Evolutionary conservation across 2,797 vertebrate species (phyloP).

Genomic region (Leuciscus waleckii): DNA sequence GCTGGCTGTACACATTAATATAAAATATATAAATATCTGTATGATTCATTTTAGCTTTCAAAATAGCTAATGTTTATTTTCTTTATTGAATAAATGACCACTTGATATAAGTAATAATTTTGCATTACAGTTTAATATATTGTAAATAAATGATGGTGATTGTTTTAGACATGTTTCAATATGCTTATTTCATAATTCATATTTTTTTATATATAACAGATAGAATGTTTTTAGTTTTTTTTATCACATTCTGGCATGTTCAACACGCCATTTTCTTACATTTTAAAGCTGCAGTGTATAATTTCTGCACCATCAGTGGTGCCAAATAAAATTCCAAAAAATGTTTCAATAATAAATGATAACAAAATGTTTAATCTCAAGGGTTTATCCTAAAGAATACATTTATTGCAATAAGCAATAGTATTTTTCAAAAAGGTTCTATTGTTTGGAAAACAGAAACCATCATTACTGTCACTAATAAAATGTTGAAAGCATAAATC

Average conservation of each 20-base stretch:
- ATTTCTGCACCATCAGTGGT: neutral
- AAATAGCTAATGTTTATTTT: slow-evolving; percentile 79
- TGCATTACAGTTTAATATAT: slow-evolving; percentile 83
- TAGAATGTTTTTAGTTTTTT: neutral
- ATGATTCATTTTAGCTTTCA: slow-evolving; percentile 77
- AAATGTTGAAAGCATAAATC: neutral
- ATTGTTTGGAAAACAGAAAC: neutral
- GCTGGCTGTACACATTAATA: slow-evolving; percentile 75
- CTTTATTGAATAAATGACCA: slow-evolving; percentile 80
- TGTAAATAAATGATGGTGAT: slow-evolving; percentile 83
- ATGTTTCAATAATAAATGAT: neutral
- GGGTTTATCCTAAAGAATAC: neutral
- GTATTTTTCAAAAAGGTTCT: neutral
- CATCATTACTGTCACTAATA: neutral
- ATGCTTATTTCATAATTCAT: slow-evolving; percentile 37
- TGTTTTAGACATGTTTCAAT: slow-evolving; percentile 70
- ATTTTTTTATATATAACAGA: neutral
- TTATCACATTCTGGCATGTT: neutral
- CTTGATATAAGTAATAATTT: slow-evolving; percentile 78
- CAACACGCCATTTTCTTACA: neutral
- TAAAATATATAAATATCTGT: slow-evolving; percentile 77
- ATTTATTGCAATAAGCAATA: neutral
- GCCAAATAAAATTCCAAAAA: neutral
- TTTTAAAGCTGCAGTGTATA: neutral
- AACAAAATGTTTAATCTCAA: neutral